Base-by-base conservation (phyloP, 1,140 invertebrate genomes). In the Copidosoma floridanum region DNA sequence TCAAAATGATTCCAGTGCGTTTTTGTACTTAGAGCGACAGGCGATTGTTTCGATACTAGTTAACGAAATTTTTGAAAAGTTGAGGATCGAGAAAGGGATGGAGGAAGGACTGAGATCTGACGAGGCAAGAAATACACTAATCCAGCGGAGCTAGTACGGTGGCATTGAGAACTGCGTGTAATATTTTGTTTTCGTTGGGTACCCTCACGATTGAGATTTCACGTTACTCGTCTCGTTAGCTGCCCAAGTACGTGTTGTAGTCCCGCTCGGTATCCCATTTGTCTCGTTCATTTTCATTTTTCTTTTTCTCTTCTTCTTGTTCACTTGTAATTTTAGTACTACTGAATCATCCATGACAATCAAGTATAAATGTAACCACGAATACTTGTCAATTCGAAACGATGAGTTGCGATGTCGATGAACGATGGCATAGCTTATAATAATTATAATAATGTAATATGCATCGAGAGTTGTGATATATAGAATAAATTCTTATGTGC, bases 391-490 rank as follows among this genome's bases (percentile, higher is more conserved):
- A n/a, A n/a, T n/a, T n/a, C n/a, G n/a, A n/a, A n/a, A n/a, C n/a
- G n/a, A n/a, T n/a, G n/a, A n/a, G n/a, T n/a, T n/a, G n/a, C n/a
- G n/a, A n/a, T n/a, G n/a, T n/a, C n/a, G n/a, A n/a, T n/a, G n/a
- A n/a, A n/a, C n/a, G n/a, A n/a, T n/a, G n/a, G n/a, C n/a, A n/a
- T n/a, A n/a, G n/a, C n/a, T n/a, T n/a, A n/a, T n/a, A n/a, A n/a
- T n/a, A n/a, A n/a, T n/a, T n/a, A n/a, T n/a, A n/a, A n/a, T n/a
- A n/a, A n/a, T n/a, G n/a, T n/a, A n/a, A n/a, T n/a, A n/a, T n/a
- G n/a, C n/a, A n/a, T n/a, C n/a, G n/a, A n/a, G n/a, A n/a, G 68
- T 71, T 77, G 75, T 77, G 75, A 76, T 67, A 67, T 65, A 59
- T 74, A 12, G n/a, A 74, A 63, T 37, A 35, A 50, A 69, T 75